A percentile compares a stretch with the other conserved stretches of the same genome.
These are phyloP conservation scores for Chascanopsetta lugubris DNA, from an alignment of 2,113 vertebrate species.

Conservation along the genomic window DNA sequence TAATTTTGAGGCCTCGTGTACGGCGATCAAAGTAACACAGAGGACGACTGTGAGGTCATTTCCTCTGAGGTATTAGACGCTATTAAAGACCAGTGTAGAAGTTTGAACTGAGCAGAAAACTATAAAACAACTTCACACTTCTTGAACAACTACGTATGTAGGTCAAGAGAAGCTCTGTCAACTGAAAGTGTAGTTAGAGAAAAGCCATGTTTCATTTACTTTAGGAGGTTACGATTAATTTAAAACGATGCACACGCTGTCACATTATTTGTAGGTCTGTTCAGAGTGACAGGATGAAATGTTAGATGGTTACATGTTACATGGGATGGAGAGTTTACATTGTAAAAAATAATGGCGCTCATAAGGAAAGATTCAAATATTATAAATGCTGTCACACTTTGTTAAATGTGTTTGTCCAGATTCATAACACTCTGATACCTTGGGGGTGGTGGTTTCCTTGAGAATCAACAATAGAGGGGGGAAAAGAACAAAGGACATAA, in stretches of 20 bases:
- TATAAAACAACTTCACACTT: constrained; percentile 5
- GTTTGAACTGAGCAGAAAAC: neutral
- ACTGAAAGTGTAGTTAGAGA: constrained; percentile 2
- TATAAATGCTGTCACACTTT: constrained; percentile 9
- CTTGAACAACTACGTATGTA: neutral
- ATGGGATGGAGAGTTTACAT: constrained; percentile 6
- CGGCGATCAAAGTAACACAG: constrained; percentile 6
- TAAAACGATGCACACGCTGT: neutral
- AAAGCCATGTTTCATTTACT: neutral
- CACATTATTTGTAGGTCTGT: neutral
- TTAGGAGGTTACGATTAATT: constrained; percentile 12
- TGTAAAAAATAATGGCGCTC: neutral
- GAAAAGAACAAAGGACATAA: constrained; percentile 22
- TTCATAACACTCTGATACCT: constrained; percentile 58
- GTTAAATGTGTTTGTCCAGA: constrained; percentile 14
- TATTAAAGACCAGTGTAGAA: constrained; percentile 3
- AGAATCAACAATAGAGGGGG: constrained; percentile 27
- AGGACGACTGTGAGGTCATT: neutral
- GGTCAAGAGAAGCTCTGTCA: neutral
- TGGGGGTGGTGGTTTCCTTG: constrained; percentile 66
- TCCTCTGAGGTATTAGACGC: neutral
- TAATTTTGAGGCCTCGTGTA: neutral
- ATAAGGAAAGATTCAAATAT: constrained; percentile 2
- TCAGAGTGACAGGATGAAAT: constrained; percentile 7
- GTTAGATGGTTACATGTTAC: constrained; percentile 3